phyloP scores from a whole-genome alignment of 2,797 vertebrate genomes.

The Oreochromis mossambicus region DNA sequence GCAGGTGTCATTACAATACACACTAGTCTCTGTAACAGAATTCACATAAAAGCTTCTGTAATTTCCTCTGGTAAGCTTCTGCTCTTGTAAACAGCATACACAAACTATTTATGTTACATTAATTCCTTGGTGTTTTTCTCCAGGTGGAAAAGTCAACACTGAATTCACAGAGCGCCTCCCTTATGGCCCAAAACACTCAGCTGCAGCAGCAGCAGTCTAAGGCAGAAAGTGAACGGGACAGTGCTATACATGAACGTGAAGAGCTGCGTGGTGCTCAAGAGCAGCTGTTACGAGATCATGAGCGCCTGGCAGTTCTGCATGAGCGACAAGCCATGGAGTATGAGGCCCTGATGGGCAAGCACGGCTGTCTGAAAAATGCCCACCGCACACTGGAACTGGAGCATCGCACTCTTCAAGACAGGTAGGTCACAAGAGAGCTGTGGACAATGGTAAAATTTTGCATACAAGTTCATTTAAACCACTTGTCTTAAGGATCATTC shows the following conservation, averaged over 20 bases:
- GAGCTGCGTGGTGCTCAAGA: conserved; percentile 85
- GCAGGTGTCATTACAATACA: conserved; percentile 74
- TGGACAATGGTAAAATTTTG: fast-evolving
- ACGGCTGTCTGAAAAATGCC: conserved; percentile 85
- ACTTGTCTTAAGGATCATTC: background rate
- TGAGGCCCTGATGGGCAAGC: conserved; percentile 86
- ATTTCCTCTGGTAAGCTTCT: background rate
- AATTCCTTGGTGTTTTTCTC: background rate
- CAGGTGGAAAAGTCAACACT: conserved; percentile 93
- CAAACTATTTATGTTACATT: background rate
- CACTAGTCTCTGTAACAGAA: background rate
- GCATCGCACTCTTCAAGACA: conserved; percentile 88
- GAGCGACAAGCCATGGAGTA: conserved; percentile 87
- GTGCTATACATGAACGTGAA: conserved; percentile 79
- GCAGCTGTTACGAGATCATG: conserved; percentile 86
- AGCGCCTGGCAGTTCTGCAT: conserved; percentile 86
- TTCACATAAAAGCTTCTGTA: background rate
- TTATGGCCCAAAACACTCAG: conserved; percentile 91
- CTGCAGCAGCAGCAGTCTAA: conserved; percentile 84
- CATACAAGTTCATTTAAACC: background rate
- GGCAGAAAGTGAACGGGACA: conserved; percentile 84
- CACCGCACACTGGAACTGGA: conserved; percentile 91
- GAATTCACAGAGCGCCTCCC: conserved; percentile 88
- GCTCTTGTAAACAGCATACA: background rate
- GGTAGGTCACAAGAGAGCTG: conserved; percentile 57